phyloP scores from a whole-genome alignment of 1,140 invertebrate genomes.

The Littorina saxatilis region DNA sequence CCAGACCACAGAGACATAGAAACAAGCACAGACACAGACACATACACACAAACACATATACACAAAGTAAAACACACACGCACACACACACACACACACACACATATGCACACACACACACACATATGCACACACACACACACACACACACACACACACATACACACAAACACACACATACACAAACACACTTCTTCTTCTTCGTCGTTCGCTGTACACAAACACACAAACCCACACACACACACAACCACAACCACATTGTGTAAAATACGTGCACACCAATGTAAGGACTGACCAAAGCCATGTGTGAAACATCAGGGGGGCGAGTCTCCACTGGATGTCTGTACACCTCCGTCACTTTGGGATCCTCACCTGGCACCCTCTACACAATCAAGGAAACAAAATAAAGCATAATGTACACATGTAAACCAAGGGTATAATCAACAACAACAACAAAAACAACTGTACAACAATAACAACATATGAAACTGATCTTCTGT shows the following conservation, averaged over 20 bases:
- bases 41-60: not conserved
- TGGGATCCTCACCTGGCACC: slow-evolving; percentile 40
- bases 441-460: no score
- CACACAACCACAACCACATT: not conserved
- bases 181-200: not conserved
- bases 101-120: slow-evolving; percentile 4
- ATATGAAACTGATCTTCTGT: no score
- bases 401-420: not conserved
- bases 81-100: not conserved
- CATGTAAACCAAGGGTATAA: no score
- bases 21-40: not conserved
- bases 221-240: not conserved
- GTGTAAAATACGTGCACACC: not conserved
- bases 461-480: no score
- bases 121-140: not conserved
- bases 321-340: not conserved
- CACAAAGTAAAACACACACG: not conserved
- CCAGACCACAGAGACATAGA: not conserved
- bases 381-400: slow-evolving; percentile 1
- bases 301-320: not conserved
- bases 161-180: slow-evolving; percentile 11
- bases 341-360: slow-evolving; percentile 9
- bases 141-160: not conserved
- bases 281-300: not conserved
- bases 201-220: no score